Percentiles rank a stretch among this genome's conserved stretches.
Conservation (phyloP, 2,797 vertebrate genomes). For the Lateolabrax maculatus region DNA sequence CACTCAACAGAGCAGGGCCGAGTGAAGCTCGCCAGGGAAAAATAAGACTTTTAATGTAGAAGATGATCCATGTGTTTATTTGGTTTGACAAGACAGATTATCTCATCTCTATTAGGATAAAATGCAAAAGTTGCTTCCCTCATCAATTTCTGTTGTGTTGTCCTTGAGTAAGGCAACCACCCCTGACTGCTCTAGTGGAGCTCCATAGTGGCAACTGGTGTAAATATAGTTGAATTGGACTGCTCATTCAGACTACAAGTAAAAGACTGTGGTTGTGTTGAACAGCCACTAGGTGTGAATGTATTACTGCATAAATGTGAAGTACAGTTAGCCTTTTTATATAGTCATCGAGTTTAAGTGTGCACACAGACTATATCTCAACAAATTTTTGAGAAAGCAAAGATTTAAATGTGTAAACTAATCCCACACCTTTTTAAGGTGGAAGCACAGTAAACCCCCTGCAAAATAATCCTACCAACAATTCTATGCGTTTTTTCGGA, state of each 20-base stretch:
- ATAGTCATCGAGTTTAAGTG: conserved; percentile 12
- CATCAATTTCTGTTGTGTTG: conserved; percentile 7
- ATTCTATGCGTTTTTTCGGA: too few relatives aligned
- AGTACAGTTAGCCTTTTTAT: not conserved
- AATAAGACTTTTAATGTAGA: not conserved
- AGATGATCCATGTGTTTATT: not conserved
- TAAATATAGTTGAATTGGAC: not conserved
- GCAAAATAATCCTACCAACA: not conserved
- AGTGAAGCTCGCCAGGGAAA: not conserved
- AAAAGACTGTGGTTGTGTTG: not conserved
- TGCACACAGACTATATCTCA: conserved; percentile 3
- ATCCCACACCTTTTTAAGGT: not conserved
- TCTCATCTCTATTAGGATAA: not conserved
- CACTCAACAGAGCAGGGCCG: not conserved
- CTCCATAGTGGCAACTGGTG: conserved; percentile 10
- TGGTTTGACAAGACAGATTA: not conserved
- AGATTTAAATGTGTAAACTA: conserved; percentile 4
- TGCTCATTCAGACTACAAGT: not conserved
- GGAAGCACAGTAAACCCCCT: not conserved
- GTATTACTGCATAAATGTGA: conserved; percentile 1
- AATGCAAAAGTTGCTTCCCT: not conserved
- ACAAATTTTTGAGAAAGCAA: not conserved
- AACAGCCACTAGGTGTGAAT: conserved; percentile 1
- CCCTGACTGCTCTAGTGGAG: conserved; percentile 5
- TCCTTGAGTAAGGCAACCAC: conserved; percentile 21